Conservation (phyloP, 2,888 invertebrate species). For the Dyspetes luteomarginatus region DNA sequence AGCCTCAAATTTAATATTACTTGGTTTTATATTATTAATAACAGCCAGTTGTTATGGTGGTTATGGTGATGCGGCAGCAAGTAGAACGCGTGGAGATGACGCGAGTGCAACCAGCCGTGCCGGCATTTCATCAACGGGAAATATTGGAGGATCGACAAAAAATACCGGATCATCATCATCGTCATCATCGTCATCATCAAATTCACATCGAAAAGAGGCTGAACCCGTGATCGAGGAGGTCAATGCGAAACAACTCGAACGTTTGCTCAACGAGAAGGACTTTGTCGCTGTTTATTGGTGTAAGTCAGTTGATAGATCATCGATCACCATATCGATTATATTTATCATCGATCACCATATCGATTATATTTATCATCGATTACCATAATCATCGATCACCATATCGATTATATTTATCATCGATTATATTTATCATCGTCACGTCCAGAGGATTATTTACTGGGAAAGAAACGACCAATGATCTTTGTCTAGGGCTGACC, state of each 20-base stretch:
- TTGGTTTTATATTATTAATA: constrained; percentile 73
- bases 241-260: constrained; percentile 95
- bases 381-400: background rate
- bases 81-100: constrained; percentile 62
- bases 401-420: background rate
- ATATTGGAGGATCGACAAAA: constrained; percentile 71
- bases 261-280: constrained; percentile 95
- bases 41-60: constrained; percentile 67
- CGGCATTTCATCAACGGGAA: constrained; percentile 33
- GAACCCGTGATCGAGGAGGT: constrained; percentile 96
- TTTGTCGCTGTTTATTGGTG: constrained; percentile 98
- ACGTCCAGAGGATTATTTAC: too few species aligned
- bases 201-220: constrained; percentile 78
- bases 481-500: too few species aligned
- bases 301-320: constrained; percentile 86
- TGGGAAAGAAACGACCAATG: too few species aligned
- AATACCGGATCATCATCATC: constrained; percentile 59
- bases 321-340: background rate
- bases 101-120: constrained; percentile 59
- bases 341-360: background rate
- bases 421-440: too few species aligned
- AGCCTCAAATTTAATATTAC: constrained; percentile 65
- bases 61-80: constrained; percentile 69
- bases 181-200: constrained; percentile 63
- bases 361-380: background rate